Conservation (phyloP, 2,888 invertebrate species). For the Thymelicus acteon region DNA sequence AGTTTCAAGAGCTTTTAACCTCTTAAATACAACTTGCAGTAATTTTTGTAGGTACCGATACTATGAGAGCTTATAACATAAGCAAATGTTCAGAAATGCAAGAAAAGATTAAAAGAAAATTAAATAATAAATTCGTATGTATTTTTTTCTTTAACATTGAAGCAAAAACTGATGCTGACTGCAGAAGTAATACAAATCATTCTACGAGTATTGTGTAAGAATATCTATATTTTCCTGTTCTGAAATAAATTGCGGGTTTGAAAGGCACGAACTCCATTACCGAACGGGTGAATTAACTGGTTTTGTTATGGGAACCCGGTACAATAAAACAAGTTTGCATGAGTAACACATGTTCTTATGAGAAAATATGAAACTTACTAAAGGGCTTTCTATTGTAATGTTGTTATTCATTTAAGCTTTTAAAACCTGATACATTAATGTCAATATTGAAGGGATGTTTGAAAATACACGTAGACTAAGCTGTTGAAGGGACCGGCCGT, state of each 20-base stretch:
- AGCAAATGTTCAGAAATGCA: no score
- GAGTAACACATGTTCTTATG: slow-evolving; percentile 52
- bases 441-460: slow-evolving; percentile 43
- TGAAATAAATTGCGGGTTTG: slow-evolving; percentile 36
- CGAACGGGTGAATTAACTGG: slow-evolving; percentile 47
- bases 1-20: slow-evolving; percentile 4
- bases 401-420: slow-evolving; percentile 15
- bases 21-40: neutral
- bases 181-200: neutral
- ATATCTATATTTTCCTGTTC: slow-evolving; percentile 15
- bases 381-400: slow-evolving; percentile 43
- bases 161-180: neutral
- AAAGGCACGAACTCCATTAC: slow-evolving; percentile 41
- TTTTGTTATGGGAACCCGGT: slow-evolving; percentile 54
- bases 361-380: slow-evolving; percentile 52
- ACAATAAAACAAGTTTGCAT: slow-evolving; percentile 63
- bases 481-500: slow-evolving; percentile 52
- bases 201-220: neutral
- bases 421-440: slow-evolving; percentile 45
- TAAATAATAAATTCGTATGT: neutral
- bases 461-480: slow-evolving; percentile 28
- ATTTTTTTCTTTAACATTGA: neutral
- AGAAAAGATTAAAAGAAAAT: neutral
- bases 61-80: no score
- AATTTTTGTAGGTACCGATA: neutral